A percentile compares a stretch with the other conserved stretches of the same genome.
Evolutionary conservation across 2,888 invertebrate genomes (phyloP).

Genomic region (Cepaea hortensis): DNA sequence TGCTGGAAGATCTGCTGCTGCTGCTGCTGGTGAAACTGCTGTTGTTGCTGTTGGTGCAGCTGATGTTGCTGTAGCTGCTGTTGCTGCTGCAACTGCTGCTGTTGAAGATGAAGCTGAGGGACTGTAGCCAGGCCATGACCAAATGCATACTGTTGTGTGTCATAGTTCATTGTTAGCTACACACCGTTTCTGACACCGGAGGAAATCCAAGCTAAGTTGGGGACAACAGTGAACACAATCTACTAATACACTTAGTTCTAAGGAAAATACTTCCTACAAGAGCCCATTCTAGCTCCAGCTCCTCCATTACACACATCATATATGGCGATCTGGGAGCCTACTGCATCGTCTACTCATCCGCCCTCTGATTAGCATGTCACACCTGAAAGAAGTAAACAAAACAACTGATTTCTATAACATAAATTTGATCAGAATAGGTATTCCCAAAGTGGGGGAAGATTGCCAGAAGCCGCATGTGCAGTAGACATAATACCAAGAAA

Average conservation of each 20-base stretch:
- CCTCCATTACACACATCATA: conserved; percentile 12
- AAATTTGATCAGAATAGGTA: too few species aligned
- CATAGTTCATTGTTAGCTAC: conserved; percentile 53
- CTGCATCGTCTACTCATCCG: background rate
- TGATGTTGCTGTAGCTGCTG: conserved; percentile 24
- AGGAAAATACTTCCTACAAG: conserved; percentile 1
- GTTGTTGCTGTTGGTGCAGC: conserved; percentile 52
- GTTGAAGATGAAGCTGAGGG: conserved; percentile 50
- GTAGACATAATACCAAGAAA: too few species aligned
- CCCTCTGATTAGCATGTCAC: background rate
- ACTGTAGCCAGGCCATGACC: conserved; percentile 50
- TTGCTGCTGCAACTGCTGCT: conserved; percentile 30
- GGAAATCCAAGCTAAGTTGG: conserved; percentile 18
- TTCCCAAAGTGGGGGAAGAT: too few species aligned
- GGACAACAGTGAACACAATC: conserved; percentile 5
- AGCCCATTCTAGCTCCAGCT: background rate
- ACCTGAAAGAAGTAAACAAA: background rate
- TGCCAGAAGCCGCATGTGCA: too few species aligned
- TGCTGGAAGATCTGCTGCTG: conserved; percentile 47
- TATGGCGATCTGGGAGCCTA: background rate
- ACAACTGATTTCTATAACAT: too few species aligned
- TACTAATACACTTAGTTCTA: background rate
- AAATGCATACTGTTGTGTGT: conserved; percentile 51
- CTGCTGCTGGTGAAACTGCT: conserved; percentile 38
- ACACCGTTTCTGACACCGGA: background rate